Conservation (phyloP, 2,888 invertebrate genomes). For the Microplitis manilae region DNA sequence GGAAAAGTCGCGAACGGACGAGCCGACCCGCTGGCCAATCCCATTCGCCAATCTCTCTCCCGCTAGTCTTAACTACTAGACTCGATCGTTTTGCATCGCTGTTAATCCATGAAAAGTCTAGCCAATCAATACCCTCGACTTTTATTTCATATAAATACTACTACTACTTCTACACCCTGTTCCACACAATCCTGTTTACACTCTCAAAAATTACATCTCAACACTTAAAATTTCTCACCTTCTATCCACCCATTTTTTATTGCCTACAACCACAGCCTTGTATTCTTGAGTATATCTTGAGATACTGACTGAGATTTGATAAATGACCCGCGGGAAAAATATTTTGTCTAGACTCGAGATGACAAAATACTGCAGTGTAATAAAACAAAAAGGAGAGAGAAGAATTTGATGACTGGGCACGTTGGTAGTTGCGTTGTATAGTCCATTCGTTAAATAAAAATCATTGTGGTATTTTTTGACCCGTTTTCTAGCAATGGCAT, state of each 20-base stretch:
- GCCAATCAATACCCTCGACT: conserved; percentile 49
- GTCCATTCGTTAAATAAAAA: not conserved
- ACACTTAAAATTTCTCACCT: not conserved
- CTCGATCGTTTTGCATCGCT: conserved; percentile 50
- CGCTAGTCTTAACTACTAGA: conserved; percentile 28
- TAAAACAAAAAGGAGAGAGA: not conserved
- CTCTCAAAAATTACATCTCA: conserved; percentile 22
- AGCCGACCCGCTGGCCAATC: conserved; percentile 55
- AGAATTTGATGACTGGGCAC: not conserved
- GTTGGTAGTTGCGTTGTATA: not conserved
- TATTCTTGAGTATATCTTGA: no score
- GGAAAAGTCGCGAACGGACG: conserved; percentile 65
- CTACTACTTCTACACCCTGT: conserved; percentile 28
- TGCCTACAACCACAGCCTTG: not conserved
- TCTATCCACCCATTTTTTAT: not conserved
- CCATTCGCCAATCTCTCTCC: conserved; percentile 52
- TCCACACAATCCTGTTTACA: conserved; percentile 41
- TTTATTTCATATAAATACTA: not conserved
- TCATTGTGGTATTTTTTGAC: conserved; percentile 31
- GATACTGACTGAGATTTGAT: no score
- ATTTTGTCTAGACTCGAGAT: no score
- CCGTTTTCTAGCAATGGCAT: conserved; percentile 35
- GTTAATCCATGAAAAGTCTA: conserved; percentile 52
- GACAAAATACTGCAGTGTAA: no score
- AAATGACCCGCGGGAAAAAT: no score